phyloP scores from a whole-genome alignment of 2,797 vertebrate species.

The Amblyopsis hoosieri region DNA sequence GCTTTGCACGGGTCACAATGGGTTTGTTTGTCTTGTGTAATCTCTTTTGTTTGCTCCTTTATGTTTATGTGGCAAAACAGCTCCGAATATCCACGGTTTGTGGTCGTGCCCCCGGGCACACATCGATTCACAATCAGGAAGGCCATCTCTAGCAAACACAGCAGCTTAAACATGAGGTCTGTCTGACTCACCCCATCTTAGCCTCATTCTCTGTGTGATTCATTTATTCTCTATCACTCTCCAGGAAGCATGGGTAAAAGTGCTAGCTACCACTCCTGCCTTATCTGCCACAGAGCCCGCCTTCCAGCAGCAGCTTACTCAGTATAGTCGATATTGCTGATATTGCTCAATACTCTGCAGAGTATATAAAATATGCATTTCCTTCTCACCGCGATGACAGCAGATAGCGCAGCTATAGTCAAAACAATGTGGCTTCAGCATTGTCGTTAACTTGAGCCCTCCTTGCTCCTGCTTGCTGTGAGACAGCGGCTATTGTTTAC shows the following conservation, averaged over 20 bases:
- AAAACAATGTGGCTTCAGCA: background rate
- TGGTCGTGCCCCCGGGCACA: slow-evolving; percentile 26
- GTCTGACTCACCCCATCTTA: slow-evolving; percentile 54
- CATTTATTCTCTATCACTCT: slow-evolving; percentile 31
- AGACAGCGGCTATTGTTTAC: slow-evolving; percentile 73
- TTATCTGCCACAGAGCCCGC: slow-evolving; percentile 73
- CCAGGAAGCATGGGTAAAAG: background rate
- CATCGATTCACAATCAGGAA: slow-evolving; percentile 40
- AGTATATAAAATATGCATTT: slow-evolving; percentile 3
- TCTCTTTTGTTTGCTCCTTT: slow-evolving; percentile 16
- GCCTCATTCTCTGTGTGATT: slow-evolving; percentile 41
- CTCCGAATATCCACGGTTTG: slow-evolving; percentile 17
- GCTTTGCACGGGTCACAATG: background rate
- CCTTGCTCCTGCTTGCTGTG: slow-evolving; percentile 18
- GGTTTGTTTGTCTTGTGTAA: background rate
- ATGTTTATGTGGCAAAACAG: slow-evolving; percentile 9
- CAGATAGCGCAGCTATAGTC: slow-evolving; percentile 7
- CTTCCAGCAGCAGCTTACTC: slow-evolving; percentile 24
- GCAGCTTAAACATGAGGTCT: slow-evolving; percentile 39
- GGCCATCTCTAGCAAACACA: slow-evolving; percentile 35
- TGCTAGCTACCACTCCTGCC: slow-evolving; percentile 58
- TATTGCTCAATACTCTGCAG: slow-evolving; percentile 12
- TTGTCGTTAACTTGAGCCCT: slow-evolving; percentile 8
- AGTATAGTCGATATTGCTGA: slow-evolving; percentile 39
- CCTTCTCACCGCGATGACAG: background rate